Percentiles rank a stretch among this genome's conserved stretches.
phyloP scores from a whole-genome alignment of 2,113 vertebrate species.

The Plecotus auritus region DNA sequence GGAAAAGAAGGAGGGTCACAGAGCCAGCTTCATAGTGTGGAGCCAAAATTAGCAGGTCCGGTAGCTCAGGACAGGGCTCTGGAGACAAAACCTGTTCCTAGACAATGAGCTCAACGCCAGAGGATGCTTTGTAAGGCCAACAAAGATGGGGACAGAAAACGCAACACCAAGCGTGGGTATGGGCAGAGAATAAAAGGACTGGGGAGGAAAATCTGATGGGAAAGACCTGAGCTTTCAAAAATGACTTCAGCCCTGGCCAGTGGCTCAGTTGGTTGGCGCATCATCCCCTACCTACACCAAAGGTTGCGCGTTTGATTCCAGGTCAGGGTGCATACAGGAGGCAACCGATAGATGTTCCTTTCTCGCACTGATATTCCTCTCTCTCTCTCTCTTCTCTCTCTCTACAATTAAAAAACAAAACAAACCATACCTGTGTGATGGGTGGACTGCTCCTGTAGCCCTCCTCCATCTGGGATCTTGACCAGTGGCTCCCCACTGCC shows the following conservation, averaged over 20 bases:
- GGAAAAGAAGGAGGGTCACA: slow-evolving; percentile 5
- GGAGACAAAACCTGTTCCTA: background rate
- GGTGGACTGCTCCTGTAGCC: background rate
- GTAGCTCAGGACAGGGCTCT: background rate
- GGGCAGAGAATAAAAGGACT: background rate
- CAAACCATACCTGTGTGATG: background rate
- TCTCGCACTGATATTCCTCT: too few relatives aligned
- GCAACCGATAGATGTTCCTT: background rate
- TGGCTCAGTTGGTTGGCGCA: background rate
- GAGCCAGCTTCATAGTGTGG: background rate
- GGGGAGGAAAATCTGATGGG: background rate
- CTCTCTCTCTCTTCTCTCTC: too few relatives aligned
- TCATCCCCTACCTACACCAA: background rate
- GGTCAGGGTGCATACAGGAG: background rate
- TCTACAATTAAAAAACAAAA: background rate
- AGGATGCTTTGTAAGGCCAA: background rate
- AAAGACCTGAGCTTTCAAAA: background rate
- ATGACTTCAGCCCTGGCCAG: background rate
- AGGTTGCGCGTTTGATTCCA: background rate
- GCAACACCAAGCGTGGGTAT: background rate
- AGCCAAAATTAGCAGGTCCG: background rate
- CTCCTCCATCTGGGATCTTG: background rate
- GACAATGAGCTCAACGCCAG: background rate
- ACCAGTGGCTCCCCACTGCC: background rate
- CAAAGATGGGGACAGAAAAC: background rate